Base-by-base conservation (phyloP, 2,113 vertebrate genomes). In the Nannospalax galili region DNA sequence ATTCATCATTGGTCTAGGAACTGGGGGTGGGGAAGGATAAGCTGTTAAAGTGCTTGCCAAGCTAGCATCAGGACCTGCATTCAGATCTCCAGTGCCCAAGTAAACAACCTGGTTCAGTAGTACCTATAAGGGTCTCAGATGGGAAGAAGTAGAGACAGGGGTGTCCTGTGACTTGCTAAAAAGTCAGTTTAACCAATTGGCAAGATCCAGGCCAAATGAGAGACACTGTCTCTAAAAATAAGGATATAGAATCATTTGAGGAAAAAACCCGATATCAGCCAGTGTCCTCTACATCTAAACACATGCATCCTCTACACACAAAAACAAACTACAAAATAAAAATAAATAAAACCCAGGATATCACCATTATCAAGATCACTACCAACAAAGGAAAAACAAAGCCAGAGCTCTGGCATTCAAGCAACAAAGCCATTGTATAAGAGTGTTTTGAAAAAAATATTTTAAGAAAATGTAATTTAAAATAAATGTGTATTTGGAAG, bases 371-470 rank as follows among this genome's bases (percentile, higher is more conserved):
- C 48, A 52, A 52, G 6, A 52, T 11, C 48, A 52, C 48, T 11
- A 52, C 48, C 48, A 52, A 6, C 48, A 52, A 52, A 52, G 48
- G 48, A 11, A 11, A 11, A n/a, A 11, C 6, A 52, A 52, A 52
- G 6, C 48, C 48, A 52, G 48, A 52, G n/a, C n/a, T n/a, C n/a
- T n/a, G n/a, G n/a, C n/a, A n/a, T n/a, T n/a, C n/a, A n/a, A n/a
- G 20, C 60, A 62, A 62, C 15, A 8, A 17, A 62, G 15, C 20
- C 15, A 62, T 19, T 62, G 20, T 22, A 62, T 17, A 62, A 62
- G 60, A 62, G 3, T 73, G 8, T 42, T 91, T 79, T 92, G 40
- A 84, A 95, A 95, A 90, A 26, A 40, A 37, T 93, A 85, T 58
- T 69, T 64, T 37, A 35, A 73, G 48, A 52, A 74, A 94, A 65